Evolutionary conservation across 2,113 vertebrate species (phyloP).

Genomic region (Tapirus terrestris): DNA sequence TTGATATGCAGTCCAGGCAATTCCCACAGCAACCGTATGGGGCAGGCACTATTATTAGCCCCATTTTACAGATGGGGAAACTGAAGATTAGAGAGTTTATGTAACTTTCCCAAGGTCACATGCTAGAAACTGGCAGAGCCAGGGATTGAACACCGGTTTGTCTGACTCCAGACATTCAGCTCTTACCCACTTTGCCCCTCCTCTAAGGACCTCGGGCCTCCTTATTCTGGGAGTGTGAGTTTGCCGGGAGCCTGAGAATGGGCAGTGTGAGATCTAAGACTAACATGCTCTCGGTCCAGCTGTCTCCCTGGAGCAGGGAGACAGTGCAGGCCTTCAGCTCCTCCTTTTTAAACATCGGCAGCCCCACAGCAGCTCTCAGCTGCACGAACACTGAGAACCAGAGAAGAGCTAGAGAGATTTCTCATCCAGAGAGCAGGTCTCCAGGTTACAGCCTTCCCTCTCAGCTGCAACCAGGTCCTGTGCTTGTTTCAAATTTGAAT

Average conservation of each 20-base stretch:
- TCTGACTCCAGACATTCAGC: not conserved
- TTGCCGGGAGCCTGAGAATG: not conserved
- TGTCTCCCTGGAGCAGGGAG: not conserved
- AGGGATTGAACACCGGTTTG: not conserved
- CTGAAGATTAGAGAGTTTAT: conserved; percentile 66
- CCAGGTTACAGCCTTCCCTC: not conserved
- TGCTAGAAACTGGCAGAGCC: not conserved
- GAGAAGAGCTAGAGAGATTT: not conserved
- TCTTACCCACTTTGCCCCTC: not conserved
- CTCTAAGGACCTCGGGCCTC: not conserved
- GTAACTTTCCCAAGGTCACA: conserved; percentile 71
- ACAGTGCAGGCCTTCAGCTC: not conserved
- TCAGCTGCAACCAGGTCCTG: not conserved
- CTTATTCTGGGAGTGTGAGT: not conserved
- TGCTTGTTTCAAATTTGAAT: not conserved
- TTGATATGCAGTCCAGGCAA: conserved; percentile 15
- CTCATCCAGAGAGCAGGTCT: not conserved
- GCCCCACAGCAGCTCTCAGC: not conserved
- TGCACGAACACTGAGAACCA: not conserved
- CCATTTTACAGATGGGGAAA: conserved; percentile 66
- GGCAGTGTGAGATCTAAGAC: not conserved
- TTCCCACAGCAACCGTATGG: conserved; percentile 43
- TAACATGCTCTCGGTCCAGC: not conserved
- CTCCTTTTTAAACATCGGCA: not conserved
- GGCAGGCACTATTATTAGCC: conserved; percentile 71